phyloP scores from a whole-genome alignment of 2,113 vertebrate genomes.

The Amblyornis subalaris region DNA sequence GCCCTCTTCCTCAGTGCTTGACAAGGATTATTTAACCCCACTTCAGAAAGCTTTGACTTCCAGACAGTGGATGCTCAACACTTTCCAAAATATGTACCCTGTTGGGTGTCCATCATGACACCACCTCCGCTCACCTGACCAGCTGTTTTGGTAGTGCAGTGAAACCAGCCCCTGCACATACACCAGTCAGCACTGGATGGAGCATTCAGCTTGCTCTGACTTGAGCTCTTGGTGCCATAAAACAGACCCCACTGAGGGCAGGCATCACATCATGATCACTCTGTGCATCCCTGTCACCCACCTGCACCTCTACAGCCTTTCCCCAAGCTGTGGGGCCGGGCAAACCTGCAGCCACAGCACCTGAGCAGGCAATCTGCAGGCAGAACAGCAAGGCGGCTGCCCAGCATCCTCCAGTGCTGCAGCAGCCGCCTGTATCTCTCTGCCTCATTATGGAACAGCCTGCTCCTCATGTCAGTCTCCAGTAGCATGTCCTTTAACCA shows the following conservation, averaged over 20 bases:
- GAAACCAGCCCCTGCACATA: background rate
- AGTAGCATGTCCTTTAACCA: background rate
- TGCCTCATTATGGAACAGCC: background rate
- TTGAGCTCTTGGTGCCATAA: background rate
- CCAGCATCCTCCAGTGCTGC: background rate
- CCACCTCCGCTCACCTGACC: fast-evolving
- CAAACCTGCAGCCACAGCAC: fast-evolving
- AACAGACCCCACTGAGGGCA: fast-evolving
- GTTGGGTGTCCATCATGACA: fast-evolving
- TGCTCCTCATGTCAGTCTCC: constrained; percentile 1
- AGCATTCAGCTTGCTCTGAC: background rate
- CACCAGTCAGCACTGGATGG: fast-evolving
- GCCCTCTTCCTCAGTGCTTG: fast-evolving
- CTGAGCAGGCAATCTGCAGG: background rate
- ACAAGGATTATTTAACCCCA: background rate
- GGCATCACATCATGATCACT: background rate
- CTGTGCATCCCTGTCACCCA: background rate
- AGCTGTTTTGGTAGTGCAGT: fast-evolving
- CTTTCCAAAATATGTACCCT: background rate
- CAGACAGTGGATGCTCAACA: background rate
- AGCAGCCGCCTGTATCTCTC: background rate
- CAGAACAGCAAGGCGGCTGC: background rate
- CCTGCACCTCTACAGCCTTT: fast-evolving
- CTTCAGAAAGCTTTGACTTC: background rate
- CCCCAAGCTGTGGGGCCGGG: fast-evolving